Conservation (phyloP, 1,140 invertebrate species). For the Drosophila jambulina region DNA sequence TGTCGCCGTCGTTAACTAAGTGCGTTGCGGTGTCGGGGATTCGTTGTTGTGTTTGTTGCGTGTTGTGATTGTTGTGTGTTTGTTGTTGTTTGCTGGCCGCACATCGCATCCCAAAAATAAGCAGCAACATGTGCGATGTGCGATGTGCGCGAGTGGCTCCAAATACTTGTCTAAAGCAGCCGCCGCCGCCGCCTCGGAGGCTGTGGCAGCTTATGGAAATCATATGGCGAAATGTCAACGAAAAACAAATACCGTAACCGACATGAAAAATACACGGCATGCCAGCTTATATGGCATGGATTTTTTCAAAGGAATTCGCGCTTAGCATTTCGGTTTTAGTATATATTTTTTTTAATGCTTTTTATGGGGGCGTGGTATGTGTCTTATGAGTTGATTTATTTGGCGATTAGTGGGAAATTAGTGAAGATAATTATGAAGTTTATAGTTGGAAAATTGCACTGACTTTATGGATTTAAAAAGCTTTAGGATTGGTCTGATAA, state of each 20-base stretch:
- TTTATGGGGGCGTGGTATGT: conserved; percentile 55
- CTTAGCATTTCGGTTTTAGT: conserved; percentile 20
- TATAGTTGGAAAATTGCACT: neutral
- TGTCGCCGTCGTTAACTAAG: conserved; percentile 55
- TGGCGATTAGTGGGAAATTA: conserved; percentile 34
- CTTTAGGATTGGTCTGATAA: too few relatives aligned
- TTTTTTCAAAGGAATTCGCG: conserved; percentile 38
- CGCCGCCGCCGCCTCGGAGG: conserved; percentile 56
- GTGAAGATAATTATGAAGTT: conserved; percentile 28
- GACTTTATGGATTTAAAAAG: neutral
- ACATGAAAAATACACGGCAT: conserved; percentile 36
- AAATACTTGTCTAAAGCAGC: conserved; percentile 76
- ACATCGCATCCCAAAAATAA: conserved; percentile 69
- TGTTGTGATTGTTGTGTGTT: conserved; percentile 29
- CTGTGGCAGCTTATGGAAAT: conserved; percentile 80
- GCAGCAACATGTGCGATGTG: conserved; percentile 71
- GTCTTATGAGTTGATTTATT: conserved; percentile 61
- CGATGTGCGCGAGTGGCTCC: conserved; percentile 15
- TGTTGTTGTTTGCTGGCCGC: conserved; percentile 44
- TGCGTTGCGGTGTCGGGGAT: conserved; percentile 80
- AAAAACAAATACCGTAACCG: conserved; percentile 56
- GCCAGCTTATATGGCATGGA: conserved; percentile 40
- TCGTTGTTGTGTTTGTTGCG: conserved; percentile 64
- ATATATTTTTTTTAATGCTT: neutral
- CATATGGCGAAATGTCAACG: conserved; percentile 79